Percentiles rank a stretch among this genome's conserved stretches.
These are phyloP conservation scores for Sebastes schlegelii DNA, from an alignment of 2,113 vertebrate genomes.

Conservation along the genomic window DNA sequence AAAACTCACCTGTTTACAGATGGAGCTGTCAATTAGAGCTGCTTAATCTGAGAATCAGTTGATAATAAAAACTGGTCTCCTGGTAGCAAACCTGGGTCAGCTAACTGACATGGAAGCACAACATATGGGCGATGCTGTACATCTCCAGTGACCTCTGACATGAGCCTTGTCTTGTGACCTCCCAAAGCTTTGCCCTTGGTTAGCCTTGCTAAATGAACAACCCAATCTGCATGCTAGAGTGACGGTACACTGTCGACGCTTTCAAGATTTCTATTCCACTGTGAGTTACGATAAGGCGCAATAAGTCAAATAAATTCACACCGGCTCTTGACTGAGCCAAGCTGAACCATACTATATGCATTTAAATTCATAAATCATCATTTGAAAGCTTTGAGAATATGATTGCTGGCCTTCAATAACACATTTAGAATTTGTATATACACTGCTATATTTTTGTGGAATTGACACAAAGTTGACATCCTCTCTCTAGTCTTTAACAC, in stretches of 20 bases:
- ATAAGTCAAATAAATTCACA: slow-evolving; percentile 25
- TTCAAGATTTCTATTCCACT: slow-evolving; percentile 16
- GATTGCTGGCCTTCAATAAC: slow-evolving; percentile 25
- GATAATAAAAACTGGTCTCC: slow-evolving; percentile 36
- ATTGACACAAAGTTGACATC: slow-evolving; percentile 70
- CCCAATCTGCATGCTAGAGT: slow-evolving; percentile 41
- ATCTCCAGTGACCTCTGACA: slow-evolving; percentile 49
- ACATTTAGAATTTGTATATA: slow-evolving; percentile 22
- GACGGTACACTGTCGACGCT: neutral
- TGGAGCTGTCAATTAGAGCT: slow-evolving; percentile 51
- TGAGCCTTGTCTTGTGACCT: neutral
- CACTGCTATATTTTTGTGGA: slow-evolving; percentile 23
- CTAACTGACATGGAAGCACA: slow-evolving; percentile 34
- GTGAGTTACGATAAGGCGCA: slow-evolving; percentile 20
- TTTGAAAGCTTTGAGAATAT: slow-evolving; percentile 15
- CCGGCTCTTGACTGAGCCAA: slow-evolving; percentile 2
- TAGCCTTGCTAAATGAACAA: slow-evolving; percentile 25
- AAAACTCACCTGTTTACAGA: slow-evolving; percentile 47
- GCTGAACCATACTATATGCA: neutral
- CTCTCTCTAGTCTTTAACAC: slow-evolving; percentile 43
- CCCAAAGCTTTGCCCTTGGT: slow-evolving; percentile 39
- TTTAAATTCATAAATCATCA: slow-evolving; percentile 20
- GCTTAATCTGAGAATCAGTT: slow-evolving; percentile 26
- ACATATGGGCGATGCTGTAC: slow-evolving; percentile 63
- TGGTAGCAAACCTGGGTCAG: slow-evolving; percentile 24